Percentiles rank a stretch among this genome's conserved stretches.
These are phyloP conservation scores for Dasysyrphus tricinctus DNA, from an alignment of 2,888 invertebrate genomes.

Conservation along the genomic window DNA sequence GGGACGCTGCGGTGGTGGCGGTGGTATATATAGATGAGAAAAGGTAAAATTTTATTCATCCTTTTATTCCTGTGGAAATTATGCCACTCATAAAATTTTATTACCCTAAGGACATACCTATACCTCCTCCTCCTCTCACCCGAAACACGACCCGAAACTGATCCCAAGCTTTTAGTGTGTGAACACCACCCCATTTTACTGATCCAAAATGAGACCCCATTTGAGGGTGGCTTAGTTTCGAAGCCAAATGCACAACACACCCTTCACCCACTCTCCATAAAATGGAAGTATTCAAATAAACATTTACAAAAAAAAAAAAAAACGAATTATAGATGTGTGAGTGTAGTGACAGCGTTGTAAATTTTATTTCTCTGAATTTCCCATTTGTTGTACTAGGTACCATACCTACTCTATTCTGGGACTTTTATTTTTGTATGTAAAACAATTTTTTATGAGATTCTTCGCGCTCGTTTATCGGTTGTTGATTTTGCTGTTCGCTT, in stretches of 20 bases:
- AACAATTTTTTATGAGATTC: conserved; percentile 28
- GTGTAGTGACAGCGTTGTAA: conserved; percentile 28
- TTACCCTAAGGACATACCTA: conserved; percentile 44
- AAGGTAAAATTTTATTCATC: conserved; percentile 45
- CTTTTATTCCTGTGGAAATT: conserved; percentile 57
- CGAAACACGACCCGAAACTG: background rate
- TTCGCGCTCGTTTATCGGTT: conserved; percentile 63
- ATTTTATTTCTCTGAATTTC: conserved; percentile 17
- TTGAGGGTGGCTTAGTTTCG: conserved; percentile 34
- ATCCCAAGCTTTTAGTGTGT: conserved; percentile 13
- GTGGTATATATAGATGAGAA: conserved; percentile 6
- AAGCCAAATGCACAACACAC: conserved; percentile 8
- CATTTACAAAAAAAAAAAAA: conserved; percentile 16
- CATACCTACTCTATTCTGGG: background rate
- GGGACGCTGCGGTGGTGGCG: background rate
- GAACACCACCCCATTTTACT: background rate
- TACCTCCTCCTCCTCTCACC: no score
- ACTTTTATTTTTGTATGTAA: conserved; percentile 7
- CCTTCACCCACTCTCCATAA: background rate
- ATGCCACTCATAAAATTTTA: conserved; percentile 65
- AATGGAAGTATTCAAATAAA: conserved; percentile 36
- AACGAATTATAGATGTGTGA: background rate
- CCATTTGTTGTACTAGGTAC: conserved; percentile 1
- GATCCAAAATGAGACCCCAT: background rate
- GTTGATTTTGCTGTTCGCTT: conserved; percentile 66